Evolutionary conservation across 2,888 invertebrate genomes (phyloP), one percentile per base, ranked within the genome.

Genomic region (Branchipolynoe longqiensis): DNA sequence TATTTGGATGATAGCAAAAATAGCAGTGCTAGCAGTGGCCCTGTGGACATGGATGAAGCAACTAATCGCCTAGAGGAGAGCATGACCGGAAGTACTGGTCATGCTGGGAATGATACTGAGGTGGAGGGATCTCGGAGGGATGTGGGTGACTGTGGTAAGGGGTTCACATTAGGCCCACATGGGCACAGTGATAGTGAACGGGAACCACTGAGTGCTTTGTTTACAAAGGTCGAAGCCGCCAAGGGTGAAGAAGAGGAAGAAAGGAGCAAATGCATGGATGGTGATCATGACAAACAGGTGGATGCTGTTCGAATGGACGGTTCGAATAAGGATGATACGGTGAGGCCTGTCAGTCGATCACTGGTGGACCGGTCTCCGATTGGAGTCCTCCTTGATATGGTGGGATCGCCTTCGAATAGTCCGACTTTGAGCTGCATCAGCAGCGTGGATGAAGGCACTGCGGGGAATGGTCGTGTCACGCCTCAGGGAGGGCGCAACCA

Each of bases 341-440:
- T 6, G 8, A 36, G 69, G 36, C 38, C 31, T 8, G 58, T 14
- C 58, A 33, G 8, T 38, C 8, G n/a, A n/a, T n/a, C n/a, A n/a
- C n/a, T n/a, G n/a, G 48, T 41, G 1, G 48, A 78, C 4, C 12
- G 48, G 31, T 78, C 48, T 14, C 54, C 78, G 1, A 28, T 78
- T 1, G 38, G 36, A 14, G 4, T 69, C 0, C 18, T 69, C 33
- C 38, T 69, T 36, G 69, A 69, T 38, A 38, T 33, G 69, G 69
- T 69, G 38, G 69, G 41, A 22, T 78, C 78, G 1, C 14, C 48
- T 14, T 1, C 78, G 0, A 48, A 78, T 33, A 78, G 78, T 48
- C 78, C 78, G 8, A 48, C 78, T 14, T 48, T 78, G 0, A 78
- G 78, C 31, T 41, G 3, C 54, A 78, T 78, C 78, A 78, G 78